Evolutionary conservation across 2,113 vertebrate species (phyloP).

Genomic region (Rhegmatorhina hoffmannsi): DNA sequence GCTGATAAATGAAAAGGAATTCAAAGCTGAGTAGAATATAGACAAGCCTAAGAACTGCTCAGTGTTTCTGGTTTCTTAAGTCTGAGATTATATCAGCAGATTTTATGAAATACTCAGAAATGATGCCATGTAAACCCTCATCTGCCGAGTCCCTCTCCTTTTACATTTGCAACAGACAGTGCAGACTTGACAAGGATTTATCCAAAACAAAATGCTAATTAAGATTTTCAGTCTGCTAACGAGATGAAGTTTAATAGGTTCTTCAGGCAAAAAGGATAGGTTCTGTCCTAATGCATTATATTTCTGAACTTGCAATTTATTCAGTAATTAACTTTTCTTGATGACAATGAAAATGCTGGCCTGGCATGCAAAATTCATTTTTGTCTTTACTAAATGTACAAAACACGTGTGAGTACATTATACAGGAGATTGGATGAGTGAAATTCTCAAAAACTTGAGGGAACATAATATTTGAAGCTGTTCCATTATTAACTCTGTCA

Average conservation of each 20-base stretch:
- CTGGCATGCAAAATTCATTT: slow-evolving; percentile 44
- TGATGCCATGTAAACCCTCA: neutral
- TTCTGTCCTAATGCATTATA: slow-evolving; percentile 61
- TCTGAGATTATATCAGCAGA: neutral
- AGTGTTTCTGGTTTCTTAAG: neutral
- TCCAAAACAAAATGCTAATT: slow-evolving; percentile 64
- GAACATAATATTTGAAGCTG: neutral
- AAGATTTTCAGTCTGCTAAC: slow-evolving; percentile 64
- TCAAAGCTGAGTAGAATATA: neutral
- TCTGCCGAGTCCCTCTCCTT: neutral
- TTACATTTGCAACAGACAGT: neutral
- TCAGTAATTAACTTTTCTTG: slow-evolving; percentile 72
- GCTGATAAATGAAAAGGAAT: neutral
- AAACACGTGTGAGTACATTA: neutral
- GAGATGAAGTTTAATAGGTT: slow-evolving; percentile 69
- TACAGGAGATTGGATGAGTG: neutral
- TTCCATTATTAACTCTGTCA: neutral
- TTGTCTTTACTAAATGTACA: neutral
- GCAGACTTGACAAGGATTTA: slow-evolving; percentile 34
- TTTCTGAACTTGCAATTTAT: slow-evolving; percentile 53
- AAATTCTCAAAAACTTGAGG: neutral
- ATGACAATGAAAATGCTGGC: slow-evolving; percentile 34
- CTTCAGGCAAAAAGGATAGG: slow-evolving; percentile 68
- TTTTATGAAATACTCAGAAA: slow-evolving; percentile 8
- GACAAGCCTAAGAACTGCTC: neutral